Base-by-base conservation (phyloP, 2,113 vertebrate species). In the Alosa alosa region DNA sequence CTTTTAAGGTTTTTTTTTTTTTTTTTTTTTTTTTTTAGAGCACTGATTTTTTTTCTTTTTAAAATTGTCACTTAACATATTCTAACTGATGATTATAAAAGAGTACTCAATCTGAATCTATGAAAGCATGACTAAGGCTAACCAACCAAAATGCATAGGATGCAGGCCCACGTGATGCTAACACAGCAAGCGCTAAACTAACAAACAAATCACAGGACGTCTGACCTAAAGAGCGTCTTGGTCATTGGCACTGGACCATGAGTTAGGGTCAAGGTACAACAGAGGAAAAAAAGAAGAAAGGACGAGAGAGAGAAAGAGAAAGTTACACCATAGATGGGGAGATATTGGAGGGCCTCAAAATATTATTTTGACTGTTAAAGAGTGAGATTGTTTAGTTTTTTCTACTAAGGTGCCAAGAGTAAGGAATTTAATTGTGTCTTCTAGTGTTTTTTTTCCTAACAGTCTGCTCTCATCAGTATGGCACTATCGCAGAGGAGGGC, bases 131-230 rank as follows among this genome's bases (percentile, higher is more conserved):
- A 84, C 50, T 13, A 13, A 86, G 31, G 52, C 72, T 82, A 60
- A 91, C 55, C 86, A 86, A 90, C 82, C 60, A 82, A 88, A 91
- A 94, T 93, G 92, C 94, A 93, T 94, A 94, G 93, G 85, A 93
- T 91, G 92, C 89, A 88, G 15, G 41, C 45, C 78, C 81, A 88
- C 84, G 89, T 52, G 91, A 57, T 7, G 84, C 88, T 81, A 90
- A 89, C 88, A 89, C 85, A 89, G 91, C 89, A 89, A 3, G 81
- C 82, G 1, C n/a, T 7, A 72, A 44, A 78, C 31, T 78, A 84
- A 84, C 18, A 36, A 44, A 49, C 41, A 25, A 82, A 92, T 81
- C 89, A 90, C 89, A n/a, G 55, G 82, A 86, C 55, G 83, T 86
- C 87, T 55, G 44, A 91, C 85, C 20, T 0, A 89, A 91, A 83